Conservation (phyloP, 2,888 invertebrate genomes). For the Crematogaster levior region DNA sequence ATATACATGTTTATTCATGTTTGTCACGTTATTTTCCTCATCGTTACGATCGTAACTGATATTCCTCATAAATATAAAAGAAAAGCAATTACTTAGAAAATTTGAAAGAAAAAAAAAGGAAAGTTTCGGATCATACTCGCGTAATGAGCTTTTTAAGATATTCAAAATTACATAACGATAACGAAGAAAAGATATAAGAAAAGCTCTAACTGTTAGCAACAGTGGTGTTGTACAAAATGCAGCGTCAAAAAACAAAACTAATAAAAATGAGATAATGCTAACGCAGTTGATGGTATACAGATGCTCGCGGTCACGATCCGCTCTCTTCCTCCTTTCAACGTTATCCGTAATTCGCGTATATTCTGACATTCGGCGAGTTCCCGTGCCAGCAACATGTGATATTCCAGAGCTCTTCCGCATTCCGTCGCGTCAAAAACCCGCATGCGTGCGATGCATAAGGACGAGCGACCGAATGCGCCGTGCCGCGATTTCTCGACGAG, state of each 20-base stretch:
- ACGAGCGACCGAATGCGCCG: slow-evolving; percentile 5
- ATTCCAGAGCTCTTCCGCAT: background rate
- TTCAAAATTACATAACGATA: background rate
- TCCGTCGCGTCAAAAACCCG: slow-evolving; percentile 41
- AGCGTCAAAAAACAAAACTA: background rate
- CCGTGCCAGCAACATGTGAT: slow-evolving; percentile 47
- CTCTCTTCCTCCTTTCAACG: background rate
- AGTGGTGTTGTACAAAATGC: too few species aligned
- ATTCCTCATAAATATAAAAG: background rate
- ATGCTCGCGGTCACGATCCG: background rate
- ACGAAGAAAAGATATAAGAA: too few species aligned
- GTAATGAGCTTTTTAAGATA: background rate
- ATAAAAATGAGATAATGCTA: background rate
- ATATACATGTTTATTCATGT: background rate
- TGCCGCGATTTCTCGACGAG: slow-evolving; percentile 45
- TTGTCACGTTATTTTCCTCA: background rate
- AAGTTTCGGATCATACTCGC: background rate
- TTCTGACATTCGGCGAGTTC: slow-evolving; percentile 26
- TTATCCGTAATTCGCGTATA: slow-evolving; percentile 17
- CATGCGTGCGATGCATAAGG: slow-evolving; percentile 52
- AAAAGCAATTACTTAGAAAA: background rate
- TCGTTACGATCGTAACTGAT: background rate
- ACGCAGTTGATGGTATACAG: background rate
- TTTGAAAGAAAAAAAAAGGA: background rate
- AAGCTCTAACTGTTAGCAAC: background rate